Evolutionary conservation across 2,797 vertebrate species (phyloP).

Genomic region (Sebastes trivittatus): DNA sequence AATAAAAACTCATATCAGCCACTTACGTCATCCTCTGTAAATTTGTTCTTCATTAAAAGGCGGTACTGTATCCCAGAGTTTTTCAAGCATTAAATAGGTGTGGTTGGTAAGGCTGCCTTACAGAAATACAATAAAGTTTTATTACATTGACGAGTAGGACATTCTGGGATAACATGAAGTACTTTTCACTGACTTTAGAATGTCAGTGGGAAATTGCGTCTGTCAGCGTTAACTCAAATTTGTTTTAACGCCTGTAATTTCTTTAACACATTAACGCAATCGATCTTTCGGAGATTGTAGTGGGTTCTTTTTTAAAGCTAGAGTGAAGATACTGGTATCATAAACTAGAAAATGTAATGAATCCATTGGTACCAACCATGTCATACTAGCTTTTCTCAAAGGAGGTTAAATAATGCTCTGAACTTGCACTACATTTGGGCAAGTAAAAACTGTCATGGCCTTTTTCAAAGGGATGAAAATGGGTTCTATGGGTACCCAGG

Average conservation of each 20-base stretch:
- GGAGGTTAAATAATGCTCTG: no score
- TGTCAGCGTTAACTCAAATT: no score
- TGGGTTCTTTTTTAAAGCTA: no score
- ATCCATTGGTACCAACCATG: background rate
- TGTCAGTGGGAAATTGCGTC: background rate
- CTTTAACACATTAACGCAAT: no score
- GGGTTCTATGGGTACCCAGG: no score
- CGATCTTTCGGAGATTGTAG: no score
- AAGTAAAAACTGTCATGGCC: no score
- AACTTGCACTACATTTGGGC: no score
- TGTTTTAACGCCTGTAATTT: no score
- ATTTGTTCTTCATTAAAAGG: background rate
- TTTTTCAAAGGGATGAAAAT: no score
- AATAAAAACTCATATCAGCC: constrained; percentile 20
- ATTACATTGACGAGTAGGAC: background rate
- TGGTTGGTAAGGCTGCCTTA: constrained; percentile 10
- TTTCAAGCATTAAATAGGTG: background rate
- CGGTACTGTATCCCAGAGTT: background rate
- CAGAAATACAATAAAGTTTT: background rate
- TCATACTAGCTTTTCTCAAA: no score
- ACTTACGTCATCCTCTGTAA: background rate
- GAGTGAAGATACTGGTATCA: no score
- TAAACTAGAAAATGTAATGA: background rate
- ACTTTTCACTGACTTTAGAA: background rate
- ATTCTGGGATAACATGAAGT: background rate